Evolutionary conservation across 1,140 invertebrate species (phyloP).

Genomic region (Drosophila ohnishii): DNA sequence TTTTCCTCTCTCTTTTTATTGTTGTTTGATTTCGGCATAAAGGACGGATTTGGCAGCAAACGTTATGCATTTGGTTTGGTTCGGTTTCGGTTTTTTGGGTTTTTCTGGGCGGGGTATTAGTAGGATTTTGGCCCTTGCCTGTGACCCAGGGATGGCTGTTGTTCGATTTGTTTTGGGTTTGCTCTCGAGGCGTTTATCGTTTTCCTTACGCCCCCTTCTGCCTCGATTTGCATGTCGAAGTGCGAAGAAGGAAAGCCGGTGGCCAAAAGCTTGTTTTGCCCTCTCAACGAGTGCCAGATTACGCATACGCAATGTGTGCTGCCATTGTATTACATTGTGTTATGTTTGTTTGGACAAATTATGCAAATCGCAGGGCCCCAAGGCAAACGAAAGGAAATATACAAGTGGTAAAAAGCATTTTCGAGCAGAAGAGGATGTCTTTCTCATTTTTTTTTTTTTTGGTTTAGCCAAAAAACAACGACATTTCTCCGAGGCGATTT

Average conservation of each 20-base stretch:
- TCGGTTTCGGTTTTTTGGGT: constrained; percentile 22
- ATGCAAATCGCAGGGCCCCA: constrained; percentile 66
- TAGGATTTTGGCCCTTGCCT: constrained; percentile 56
- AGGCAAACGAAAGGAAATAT: constrained; percentile 1
- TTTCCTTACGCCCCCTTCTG: constrained; percentile 31
- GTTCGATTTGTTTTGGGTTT: constrained; percentile 32
- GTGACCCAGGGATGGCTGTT: constrained; percentile 26
- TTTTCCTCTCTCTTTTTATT: constrained; percentile 58
- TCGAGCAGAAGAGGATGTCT: constrained; percentile 22
- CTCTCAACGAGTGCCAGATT: constrained; percentile 66
- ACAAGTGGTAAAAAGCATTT: constrained; percentile 38
- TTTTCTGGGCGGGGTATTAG: constrained; percentile 42
- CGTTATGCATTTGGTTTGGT: constrained; percentile 65
- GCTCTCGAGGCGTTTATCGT: constrained; percentile 63
- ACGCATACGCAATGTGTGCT: constrained; percentile 74
- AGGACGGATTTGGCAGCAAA: constrained; percentile 70
- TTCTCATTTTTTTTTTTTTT: not conserved
- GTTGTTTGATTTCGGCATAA: constrained; percentile 77
- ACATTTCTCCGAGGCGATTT: constrained; percentile 23
- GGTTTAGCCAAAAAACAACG: constrained; percentile 4
- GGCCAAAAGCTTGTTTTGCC: constrained; percentile 51
- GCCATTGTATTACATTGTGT: constrained; percentile 66
- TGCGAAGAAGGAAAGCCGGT: constrained; percentile 30
- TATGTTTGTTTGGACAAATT: constrained; percentile 78
- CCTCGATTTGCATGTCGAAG: constrained; percentile 74